A percentile compares a stretch with the other conserved stretches of the same genome.
phyloP scores from a whole-genome alignment of 2,113 vertebrate genomes.

The Anhinga rufa region DNA sequence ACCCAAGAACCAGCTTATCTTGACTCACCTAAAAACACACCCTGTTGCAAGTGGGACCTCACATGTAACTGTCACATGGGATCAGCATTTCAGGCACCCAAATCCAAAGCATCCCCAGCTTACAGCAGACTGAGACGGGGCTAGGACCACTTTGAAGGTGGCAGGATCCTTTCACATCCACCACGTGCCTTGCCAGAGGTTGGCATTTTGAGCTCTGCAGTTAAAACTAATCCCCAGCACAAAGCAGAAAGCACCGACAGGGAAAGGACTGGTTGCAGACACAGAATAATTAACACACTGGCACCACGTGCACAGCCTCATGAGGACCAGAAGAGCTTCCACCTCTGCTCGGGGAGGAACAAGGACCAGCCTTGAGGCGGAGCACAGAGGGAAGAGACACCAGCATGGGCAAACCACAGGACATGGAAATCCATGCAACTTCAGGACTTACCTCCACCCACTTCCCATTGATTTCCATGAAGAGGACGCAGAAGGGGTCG shows the following conservation, averaged over 20 bases:
- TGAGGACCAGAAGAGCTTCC: background rate
- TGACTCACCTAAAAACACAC: background rate
- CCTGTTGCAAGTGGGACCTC: background rate
- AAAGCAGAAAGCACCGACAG: background rate
- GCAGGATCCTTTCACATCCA: background rate
- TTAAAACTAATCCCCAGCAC: background rate
- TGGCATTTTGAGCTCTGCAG: background rate
- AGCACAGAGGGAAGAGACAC: background rate
- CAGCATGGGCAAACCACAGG: fast-evolving
- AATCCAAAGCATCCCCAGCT: background rate
- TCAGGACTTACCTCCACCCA: slow-evolving; percentile 89
- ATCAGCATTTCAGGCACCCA: background rate
- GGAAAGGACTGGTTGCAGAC: background rate
- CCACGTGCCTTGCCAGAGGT: background rate
- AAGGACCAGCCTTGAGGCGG: background rate
- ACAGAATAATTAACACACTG: background rate
- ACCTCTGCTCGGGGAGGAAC: background rate
- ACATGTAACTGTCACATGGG: background rate
- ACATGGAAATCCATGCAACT: background rate
- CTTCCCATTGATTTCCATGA: slow-evolving; percentile 86
- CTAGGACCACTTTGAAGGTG: background rate
- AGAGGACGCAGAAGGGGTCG: slow-evolving; percentile 96
- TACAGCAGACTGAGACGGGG: background rate
- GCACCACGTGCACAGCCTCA: fast-evolving
- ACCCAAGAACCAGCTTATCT: background rate